Conservation (phyloP, 2,113 vertebrate genomes). For the Pycnonotus jocosus region DNA sequence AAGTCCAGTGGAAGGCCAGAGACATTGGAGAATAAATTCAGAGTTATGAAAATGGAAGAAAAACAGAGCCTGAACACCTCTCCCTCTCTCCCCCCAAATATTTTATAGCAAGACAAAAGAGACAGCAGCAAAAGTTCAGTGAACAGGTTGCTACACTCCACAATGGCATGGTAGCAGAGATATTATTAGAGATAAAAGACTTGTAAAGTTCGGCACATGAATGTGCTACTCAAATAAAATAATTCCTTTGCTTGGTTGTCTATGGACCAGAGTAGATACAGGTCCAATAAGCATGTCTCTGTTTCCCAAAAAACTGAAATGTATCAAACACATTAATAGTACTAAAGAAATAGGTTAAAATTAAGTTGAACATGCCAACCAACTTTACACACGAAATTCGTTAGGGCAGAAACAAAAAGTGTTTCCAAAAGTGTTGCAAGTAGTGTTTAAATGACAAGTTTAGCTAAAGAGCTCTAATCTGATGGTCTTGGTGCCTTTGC, state of each 20-base stretch:
- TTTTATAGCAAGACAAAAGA: not conserved
- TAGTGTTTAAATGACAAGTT: not conserved
- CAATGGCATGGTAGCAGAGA: not conserved
- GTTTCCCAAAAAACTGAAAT: not conserved
- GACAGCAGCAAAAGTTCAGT: not conserved
- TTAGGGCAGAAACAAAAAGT: not conserved
- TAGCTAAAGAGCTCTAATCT: not conserved
- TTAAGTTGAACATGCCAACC: not conserved
- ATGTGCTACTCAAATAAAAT: not conserved
- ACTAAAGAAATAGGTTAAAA: not conserved
- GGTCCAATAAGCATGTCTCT: not conserved
- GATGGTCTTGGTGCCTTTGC: not conserved
- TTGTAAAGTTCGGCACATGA: not conserved
- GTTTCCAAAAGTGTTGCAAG: not conserved
- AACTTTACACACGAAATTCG: not conserved
- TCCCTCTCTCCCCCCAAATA: accelerated
- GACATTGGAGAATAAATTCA: not conserved
- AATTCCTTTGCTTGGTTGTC: not conserved
- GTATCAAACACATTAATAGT: not conserved
- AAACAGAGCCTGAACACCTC: not conserved
- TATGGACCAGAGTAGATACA: not conserved
- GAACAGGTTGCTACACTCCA: too few relatives aligned
- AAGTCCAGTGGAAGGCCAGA: not conserved
- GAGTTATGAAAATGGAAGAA: not conserved
- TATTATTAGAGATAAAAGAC: not conserved